phyloP scores from a whole-genome alignment of 30 jellyfish, hydroid and myxozoan genomes.

The Sanderia malayensis region DNA sequence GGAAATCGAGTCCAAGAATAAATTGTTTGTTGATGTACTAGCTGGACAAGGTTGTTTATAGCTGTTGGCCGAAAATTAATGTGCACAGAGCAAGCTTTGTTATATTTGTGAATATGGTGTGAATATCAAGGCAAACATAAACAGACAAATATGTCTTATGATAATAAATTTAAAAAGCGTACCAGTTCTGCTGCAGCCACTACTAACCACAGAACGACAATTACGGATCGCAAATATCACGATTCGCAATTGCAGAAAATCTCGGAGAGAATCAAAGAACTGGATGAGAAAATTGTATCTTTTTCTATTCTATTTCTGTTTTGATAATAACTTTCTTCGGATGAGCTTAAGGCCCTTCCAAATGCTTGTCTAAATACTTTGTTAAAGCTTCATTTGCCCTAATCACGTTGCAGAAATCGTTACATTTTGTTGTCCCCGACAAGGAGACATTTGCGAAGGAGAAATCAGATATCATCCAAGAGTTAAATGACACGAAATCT shows the following conservation, averaged over 20 bases:
- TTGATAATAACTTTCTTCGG: background rate
- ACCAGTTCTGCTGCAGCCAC: background rate
- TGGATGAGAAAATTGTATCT: conserved; percentile 41
- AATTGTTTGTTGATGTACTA: too few relatives aligned
- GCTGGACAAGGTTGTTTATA: too few relatives aligned
- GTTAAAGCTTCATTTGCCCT: background rate
- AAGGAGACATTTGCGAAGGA: conserved; percentile 20
- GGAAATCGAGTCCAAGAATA: too few relatives aligned
- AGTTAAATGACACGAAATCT: conserved; percentile 16
- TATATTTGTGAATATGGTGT: too few relatives aligned
- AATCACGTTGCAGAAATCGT: conserved; percentile 12
- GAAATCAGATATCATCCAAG: conserved; percentile 2
- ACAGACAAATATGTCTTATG: background rate
- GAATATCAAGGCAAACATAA: too few relatives aligned
- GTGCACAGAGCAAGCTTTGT: too few relatives aligned
- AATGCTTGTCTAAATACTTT: background rate
- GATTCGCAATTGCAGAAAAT: conserved; percentile 2
- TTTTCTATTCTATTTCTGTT: background rate
- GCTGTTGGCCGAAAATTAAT: too few relatives aligned
- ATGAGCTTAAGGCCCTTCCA: background rate
- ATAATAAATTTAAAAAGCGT: background rate
- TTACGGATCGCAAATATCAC: background rate
- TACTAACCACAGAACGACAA: background rate
- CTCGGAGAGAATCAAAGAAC: conserved; percentile 14
- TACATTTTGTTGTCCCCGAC: conserved; percentile 17